Base-by-base conservation (phyloP, 2,113 vertebrate species). In the Mola mola region DNA sequence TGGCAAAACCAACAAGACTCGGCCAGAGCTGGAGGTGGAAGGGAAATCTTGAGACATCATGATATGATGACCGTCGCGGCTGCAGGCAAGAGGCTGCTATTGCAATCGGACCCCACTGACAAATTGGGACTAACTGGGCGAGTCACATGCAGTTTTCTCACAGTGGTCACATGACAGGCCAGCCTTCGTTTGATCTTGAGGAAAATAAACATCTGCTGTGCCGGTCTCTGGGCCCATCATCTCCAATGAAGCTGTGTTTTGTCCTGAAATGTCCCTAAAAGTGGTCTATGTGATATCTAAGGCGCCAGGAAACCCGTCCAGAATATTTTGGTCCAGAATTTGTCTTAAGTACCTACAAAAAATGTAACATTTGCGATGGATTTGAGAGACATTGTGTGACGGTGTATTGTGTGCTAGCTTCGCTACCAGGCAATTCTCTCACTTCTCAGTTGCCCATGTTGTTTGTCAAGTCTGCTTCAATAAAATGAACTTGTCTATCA, bases 241-340 rank as follows among this genome's bases (percentile, higher is more conserved):
- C 17, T 53, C 8, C 7, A 53, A 28, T 60, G 36, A 66, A 74
- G 36, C 25, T 33, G 52, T 20, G 33, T 59, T 58, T 25, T 29
- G 59, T 63, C 12, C 46, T 43, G 16, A 28, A 61, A 29, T 20
- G 38, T 74, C 50, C 21, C 22, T 24, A 3, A 65, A 79, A 75
- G 56, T 60, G 55, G 25, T 38, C 63, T 66, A 67, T 74, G 75
- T n/a, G n/a, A n/a, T n/a, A n/a, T n/a, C n/a, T n/a, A n/a, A n/a
- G n/a, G n/a, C n/a, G n/a, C n/a, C n/a, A n/a, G n/a, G n/a, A n/a
- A n/a, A n/a, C n/a, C n/a, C n/a, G n/a, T n/a, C n/a, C n/a, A n/a
- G n/a, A n/a, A n/a, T n/a, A n/a, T n/a, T n/a, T n/a, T n/a, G n/a
- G n/a, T n/a, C n/a, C n/a, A n/a, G n/a, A n/a, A n/a, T n/a, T n/a